phyloP scores from a whole-genome alignment of 2,113 vertebrate genomes.

The Cavia porcellus region DNA sequence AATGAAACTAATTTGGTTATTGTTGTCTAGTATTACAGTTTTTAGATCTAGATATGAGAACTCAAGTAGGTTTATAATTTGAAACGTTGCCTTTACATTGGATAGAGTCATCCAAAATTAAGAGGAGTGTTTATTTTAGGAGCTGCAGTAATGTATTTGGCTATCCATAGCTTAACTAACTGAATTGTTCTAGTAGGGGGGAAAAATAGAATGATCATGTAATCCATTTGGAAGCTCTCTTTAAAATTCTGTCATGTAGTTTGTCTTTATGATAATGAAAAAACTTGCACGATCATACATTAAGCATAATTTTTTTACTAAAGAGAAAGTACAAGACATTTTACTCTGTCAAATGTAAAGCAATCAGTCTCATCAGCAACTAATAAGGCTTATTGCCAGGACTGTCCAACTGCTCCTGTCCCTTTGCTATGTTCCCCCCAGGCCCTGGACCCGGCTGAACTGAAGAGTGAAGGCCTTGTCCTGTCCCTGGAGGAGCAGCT shows the following conservation, averaged over 20 bases:
- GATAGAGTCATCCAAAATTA: not conserved
- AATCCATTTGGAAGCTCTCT: constrained; percentile 8
- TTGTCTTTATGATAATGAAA: constrained; percentile 28
- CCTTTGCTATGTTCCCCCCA: constrained; percentile 35
- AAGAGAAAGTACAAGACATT: not conserved
- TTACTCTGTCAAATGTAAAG: not conserved
- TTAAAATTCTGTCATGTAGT: constrained; percentile 39
- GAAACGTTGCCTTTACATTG: not conserved
- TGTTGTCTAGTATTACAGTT: not conserved
- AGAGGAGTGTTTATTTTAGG: not conserved
- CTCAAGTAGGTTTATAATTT: not conserved
- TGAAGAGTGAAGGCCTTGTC: constrained; percentile 92
- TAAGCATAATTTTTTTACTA: not conserved
- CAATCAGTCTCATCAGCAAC: not conserved
- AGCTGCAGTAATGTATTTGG: not conserved
- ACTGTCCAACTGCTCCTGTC: not conserved
- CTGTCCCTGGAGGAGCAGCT: constrained; percentile 96
- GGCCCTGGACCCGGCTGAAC: constrained; percentile 92
- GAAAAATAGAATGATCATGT: not conserved
- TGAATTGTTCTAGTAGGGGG: not conserved
- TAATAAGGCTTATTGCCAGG: not conserved
- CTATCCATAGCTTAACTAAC: not conserved
- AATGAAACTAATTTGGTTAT: not conserved
- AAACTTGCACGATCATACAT: not conserved
- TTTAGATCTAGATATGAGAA: not conserved